These are phyloP conservation scores for Limanda limanda DNA, from an alignment of 2,113 vertebrate species.

Conservation along the genomic window DNA sequence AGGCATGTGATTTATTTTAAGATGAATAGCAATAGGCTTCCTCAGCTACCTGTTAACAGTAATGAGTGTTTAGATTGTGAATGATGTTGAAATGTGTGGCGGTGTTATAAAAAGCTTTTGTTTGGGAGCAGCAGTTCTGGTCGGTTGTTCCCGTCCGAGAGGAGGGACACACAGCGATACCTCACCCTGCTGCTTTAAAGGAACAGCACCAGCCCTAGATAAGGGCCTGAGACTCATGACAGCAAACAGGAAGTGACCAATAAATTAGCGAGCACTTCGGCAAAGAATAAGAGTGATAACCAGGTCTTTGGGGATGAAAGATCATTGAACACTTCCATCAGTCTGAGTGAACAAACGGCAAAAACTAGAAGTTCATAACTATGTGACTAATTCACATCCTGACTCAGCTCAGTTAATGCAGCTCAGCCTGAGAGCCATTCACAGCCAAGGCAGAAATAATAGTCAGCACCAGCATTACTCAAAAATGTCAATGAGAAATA, in stretches of 20 bases:
- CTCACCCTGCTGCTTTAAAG: constrained; percentile 16
- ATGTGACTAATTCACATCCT: constrained; percentile 37
- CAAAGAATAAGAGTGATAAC: constrained; percentile 3
- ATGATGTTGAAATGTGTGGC: constrained; percentile 47
- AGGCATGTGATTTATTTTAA: constrained; percentile 67
- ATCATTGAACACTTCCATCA: constrained; percentile 42
- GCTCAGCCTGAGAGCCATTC: constrained; percentile 27
- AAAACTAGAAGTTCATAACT: constrained; percentile 19
- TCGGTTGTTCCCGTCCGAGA: constrained; percentile 41
- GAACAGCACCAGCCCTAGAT: constrained; percentile 21
- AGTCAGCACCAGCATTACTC: constrained; percentile 24
- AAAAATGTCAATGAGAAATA: constrained; percentile 43
- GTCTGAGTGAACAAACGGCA: constrained; percentile 18
- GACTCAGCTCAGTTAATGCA: constrained; percentile 22
- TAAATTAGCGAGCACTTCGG: not conserved
- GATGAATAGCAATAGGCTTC: constrained; percentile 54
- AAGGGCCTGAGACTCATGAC: constrained; percentile 24
- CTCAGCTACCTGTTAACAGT: constrained; percentile 66
- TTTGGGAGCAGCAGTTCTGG: constrained; percentile 22
- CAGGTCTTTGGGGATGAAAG: constrained; percentile 17
- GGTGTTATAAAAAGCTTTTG: constrained; percentile 37
- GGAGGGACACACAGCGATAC: constrained; percentile 11
- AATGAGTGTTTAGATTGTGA: constrained; percentile 50
- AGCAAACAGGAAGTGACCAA: constrained; percentile 23
- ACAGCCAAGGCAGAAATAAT: constrained; percentile 37